Evolutionary conservation across 2,113 vertebrate genomes (phyloP).

Genomic region (Ptilonorhynchus violaceus): DNA sequence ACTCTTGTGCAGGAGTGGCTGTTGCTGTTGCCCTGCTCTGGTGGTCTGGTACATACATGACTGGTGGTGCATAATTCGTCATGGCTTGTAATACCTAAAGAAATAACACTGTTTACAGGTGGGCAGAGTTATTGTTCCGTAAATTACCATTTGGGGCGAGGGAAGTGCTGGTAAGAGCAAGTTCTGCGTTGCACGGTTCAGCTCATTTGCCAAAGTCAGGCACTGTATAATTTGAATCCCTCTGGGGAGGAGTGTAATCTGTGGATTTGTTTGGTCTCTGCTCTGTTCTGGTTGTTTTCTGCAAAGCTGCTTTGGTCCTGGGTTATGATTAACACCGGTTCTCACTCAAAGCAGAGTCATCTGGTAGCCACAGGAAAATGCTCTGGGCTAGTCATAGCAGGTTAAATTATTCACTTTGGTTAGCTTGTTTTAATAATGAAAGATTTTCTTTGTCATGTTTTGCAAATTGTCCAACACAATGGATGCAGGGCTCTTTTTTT

Average conservation of each 20-base stretch:
- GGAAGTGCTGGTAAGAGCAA: background rate
- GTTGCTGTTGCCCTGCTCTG: accelerated
- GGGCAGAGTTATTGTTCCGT: background rate
- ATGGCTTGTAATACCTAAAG: background rate
- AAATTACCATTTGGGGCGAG: background rate
- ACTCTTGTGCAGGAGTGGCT: accelerated
- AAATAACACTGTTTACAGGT: background rate
- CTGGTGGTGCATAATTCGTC: background rate
- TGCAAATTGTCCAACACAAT: background rate
- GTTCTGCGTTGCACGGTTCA: background rate
- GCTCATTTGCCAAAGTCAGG: background rate
- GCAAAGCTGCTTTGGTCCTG: background rate
- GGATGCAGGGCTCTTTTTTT: background rate
- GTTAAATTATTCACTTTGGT: background rate
- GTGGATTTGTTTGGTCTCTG: background rate
- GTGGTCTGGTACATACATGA: accelerated
- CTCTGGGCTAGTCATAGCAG: background rate
- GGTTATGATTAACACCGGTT: background rate
- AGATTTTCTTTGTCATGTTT: background rate
- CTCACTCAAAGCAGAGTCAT: background rate
- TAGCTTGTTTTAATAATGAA: background rate
- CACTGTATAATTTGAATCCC: background rate
- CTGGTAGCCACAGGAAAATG: background rate
- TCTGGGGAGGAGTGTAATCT: background rate
- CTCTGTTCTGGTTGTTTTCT: background rate